phyloP scores from a whole-genome alignment of 2,797 vertebrate species.

The Takifugu ocellatus region DNA sequence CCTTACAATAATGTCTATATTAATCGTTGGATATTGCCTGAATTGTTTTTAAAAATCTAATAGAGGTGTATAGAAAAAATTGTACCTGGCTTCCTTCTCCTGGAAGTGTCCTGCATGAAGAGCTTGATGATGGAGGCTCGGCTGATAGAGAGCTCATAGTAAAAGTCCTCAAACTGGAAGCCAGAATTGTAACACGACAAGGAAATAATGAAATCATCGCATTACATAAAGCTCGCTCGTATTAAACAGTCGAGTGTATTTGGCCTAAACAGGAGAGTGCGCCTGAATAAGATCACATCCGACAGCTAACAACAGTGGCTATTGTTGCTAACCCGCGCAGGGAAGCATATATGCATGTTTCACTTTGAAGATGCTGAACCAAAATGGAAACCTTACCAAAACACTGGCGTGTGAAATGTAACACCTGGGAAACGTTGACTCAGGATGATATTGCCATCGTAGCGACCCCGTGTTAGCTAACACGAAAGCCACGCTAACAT shows the following conservation, averaged over 20 bases:
- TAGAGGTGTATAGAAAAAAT: neutral
- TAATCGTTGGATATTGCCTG: neutral
- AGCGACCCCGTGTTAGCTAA: constrained; percentile 26
- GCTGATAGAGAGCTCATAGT: constrained; percentile 84
- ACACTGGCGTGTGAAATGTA: neutral
- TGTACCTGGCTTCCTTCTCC: constrained; percentile 85
- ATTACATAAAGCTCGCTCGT: neutral
- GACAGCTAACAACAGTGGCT: neutral
- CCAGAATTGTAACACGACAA: neutral
- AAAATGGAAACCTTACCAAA: neutral
- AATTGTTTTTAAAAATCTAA: no score
- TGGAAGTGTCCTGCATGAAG: constrained; percentile 77
- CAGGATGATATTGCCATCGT: constrained; percentile 3
- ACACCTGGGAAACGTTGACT: neutral
- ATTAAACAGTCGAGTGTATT: no score
- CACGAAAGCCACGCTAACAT: constrained; percentile 22
- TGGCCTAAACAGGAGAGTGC: neutral
- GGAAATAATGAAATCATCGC: no score
- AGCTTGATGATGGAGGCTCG: constrained; percentile 74
- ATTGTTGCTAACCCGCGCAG: neutral
- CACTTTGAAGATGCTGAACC: neutral
- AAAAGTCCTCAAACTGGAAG: constrained; percentile 68
- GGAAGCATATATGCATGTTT: no score
- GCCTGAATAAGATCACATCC: neutral
- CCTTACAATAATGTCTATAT: neutral